Conservation (phyloP, 2,888 invertebrate genomes). For the Linyphia triangularis region DNA sequence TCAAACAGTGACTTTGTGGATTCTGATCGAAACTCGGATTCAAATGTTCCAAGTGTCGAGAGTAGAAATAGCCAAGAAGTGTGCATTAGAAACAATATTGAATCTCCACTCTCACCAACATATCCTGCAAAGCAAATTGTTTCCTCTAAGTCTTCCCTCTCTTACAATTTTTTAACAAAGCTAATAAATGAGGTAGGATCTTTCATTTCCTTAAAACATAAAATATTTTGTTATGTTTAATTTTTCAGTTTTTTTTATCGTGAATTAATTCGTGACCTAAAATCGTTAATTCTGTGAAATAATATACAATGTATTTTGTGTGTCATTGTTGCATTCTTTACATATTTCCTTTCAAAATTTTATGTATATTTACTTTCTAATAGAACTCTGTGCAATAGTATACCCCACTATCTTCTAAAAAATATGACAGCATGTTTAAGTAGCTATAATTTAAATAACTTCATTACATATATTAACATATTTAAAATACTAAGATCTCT, state of each 20-base stretch:
- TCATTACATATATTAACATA: too few species aligned
- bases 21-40: conserved; percentile 31
- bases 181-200: conserved; percentile 55
- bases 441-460: neutral
- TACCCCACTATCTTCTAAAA: neutral
- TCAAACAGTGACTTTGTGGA: conserved; percentile 67
- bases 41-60: conserved; percentile 21
- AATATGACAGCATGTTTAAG: neutral
- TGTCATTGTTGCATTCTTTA: too few species aligned
- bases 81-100: conserved; percentile 26
- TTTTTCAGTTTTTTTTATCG: neutral
- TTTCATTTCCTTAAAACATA: neutral
- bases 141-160: conserved; percentile 79
- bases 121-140: conserved; percentile 76
- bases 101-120: conserved; percentile 62
- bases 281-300: too few species aligned
- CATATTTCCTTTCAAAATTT: too few species aligned
- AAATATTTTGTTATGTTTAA: neutral
- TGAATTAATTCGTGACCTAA: neutral
- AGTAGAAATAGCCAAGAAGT: conserved; percentile 27
- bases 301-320: too few species aligned
- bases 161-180: conserved; percentile 51
- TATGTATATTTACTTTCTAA: too few species aligned
- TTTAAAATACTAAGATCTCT: too few species aligned
- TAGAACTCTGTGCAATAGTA: neutral